Evolutionary conservation across 2,113 vertebrate species (phyloP).

Genomic region (Melanerpes formicivorus): DNA sequence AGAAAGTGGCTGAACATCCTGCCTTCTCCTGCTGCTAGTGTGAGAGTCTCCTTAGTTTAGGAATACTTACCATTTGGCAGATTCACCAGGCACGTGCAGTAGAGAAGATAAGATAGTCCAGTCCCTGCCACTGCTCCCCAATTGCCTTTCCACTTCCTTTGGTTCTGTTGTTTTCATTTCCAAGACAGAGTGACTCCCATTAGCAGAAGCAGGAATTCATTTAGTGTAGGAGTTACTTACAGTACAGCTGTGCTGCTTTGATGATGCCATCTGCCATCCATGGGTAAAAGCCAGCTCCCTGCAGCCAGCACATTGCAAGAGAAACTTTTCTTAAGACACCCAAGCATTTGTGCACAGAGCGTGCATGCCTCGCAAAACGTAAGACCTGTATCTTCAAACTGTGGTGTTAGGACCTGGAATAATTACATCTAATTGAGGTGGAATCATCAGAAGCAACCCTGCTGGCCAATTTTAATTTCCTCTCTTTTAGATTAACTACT

Average conservation of each 20-base stretch:
- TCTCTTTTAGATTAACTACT: neutral
- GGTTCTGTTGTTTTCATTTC: neutral
- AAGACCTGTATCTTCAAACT: neutral
- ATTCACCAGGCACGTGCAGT: neutral
- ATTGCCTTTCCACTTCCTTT: neutral
- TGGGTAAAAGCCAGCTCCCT: slow-evolving; percentile 1
- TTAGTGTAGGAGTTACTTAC: slow-evolving; percentile 29
- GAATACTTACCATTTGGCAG: neutral
- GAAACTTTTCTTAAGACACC: neutral
- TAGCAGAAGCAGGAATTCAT: slow-evolving; percentile 22
- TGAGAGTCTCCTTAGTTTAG: neutral
- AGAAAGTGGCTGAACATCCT: neutral
- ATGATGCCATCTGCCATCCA: slow-evolving; percentile 48
- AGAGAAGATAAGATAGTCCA: neutral
- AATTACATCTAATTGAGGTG: neutral
- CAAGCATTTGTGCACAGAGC: accelerated
- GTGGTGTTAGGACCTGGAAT: neutral
- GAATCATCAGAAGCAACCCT: neutral
- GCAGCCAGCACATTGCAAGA: neutral
- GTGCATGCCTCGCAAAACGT: neutral
- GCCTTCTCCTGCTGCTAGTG: neutral
- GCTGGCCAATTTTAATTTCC: slow-evolving; percentile 20
- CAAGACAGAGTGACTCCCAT: neutral
- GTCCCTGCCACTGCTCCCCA: neutral
- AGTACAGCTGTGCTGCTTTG: slow-evolving; percentile 57